Evolutionary conservation across 2,113 vertebrate genomes (phyloP).

Genomic region (Danionella cerebrum): DNA sequence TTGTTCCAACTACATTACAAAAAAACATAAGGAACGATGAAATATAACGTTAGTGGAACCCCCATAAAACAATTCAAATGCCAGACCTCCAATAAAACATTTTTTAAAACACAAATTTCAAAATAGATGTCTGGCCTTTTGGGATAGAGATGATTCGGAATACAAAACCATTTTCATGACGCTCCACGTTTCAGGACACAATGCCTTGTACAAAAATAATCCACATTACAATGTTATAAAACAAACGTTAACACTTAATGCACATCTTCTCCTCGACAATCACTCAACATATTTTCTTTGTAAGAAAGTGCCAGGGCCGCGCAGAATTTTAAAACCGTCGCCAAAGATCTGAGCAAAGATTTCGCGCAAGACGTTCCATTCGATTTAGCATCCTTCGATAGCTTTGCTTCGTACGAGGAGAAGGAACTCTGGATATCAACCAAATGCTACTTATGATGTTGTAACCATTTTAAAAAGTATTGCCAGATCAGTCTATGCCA

Average conservation of each 20-base stretch:
- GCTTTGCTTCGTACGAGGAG: not conserved
- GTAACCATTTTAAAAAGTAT: constrained; percentile 1
- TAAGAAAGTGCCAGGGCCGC: constrained; percentile 72
- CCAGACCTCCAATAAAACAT: constrained; percentile 99
- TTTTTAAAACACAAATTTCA: constrained; percentile 63
- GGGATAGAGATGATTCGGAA: constrained; percentile 78
- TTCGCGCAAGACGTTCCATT: not conserved
- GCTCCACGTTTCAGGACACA: constrained; percentile 90
- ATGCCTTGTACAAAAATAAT: constrained; percentile 94
- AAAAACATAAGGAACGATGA: constrained; percentile 86
- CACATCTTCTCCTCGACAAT: constrained; percentile 78
- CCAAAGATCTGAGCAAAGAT: not conserved
- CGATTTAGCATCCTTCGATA: not conserved
- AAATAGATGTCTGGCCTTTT: constrained; percentile 97
- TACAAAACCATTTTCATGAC: constrained; percentile 96
- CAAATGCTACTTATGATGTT: not conserved
- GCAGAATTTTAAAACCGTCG: not conserved
- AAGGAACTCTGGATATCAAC: not conserved
- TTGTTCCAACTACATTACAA: constrained; percentile 87
- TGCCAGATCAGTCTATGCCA: not conserved
- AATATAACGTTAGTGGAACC: constrained; percentile 45
- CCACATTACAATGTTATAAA: constrained; percentile 92
- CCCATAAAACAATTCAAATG: constrained; percentile 75
- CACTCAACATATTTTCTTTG: constrained; percentile 71
- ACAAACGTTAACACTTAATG: constrained; percentile 69